phyloP scores from a whole-genome alignment of 2,113 vertebrate genomes.

The Prinia subflava region DNA sequence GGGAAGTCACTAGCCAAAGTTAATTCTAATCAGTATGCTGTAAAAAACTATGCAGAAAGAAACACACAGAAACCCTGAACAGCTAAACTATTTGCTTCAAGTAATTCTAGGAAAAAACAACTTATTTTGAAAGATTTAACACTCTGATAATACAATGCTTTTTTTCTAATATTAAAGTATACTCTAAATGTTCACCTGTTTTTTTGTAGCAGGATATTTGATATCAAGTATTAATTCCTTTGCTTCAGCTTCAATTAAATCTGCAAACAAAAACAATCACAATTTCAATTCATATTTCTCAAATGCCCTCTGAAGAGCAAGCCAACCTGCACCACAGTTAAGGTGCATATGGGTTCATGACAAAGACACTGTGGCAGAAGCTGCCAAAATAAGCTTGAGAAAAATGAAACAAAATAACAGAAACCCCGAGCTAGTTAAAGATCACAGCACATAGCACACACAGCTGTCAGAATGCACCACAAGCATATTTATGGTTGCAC shows the following conservation, averaged over 20 bases:
- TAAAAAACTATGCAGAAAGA: not conserved
- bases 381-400: not conserved
- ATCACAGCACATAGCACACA: not conserved
- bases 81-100: not conserved
- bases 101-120: not conserved
- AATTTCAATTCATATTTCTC: not conserved
- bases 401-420: not conserved
- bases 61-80: not conserved
- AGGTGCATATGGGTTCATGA: fast-evolving
- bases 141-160: not conserved
- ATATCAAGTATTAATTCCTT: slow-evolving; percentile 89
- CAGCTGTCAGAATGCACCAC: not conserved
- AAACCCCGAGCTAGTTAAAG: not conserved
- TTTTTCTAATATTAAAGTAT: not conserved
- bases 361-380: not conserved
- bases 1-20: not conserved
- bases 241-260: slow-evolving; percentile 85
- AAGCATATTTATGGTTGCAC: not conserved
- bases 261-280: slow-evolving; percentile 68
- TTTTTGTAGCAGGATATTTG: slow-evolving; percentile 94
- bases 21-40: not conserved
- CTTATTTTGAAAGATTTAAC: not conserved
- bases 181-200: slow-evolving; percentile 78
- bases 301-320: not conserved
- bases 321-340: not conserved